These are phyloP conservation scores for Chalcosyrphus nemorum DNA, from an alignment of 2,888 invertebrate genomes.

Conservation along the genomic window DNA sequence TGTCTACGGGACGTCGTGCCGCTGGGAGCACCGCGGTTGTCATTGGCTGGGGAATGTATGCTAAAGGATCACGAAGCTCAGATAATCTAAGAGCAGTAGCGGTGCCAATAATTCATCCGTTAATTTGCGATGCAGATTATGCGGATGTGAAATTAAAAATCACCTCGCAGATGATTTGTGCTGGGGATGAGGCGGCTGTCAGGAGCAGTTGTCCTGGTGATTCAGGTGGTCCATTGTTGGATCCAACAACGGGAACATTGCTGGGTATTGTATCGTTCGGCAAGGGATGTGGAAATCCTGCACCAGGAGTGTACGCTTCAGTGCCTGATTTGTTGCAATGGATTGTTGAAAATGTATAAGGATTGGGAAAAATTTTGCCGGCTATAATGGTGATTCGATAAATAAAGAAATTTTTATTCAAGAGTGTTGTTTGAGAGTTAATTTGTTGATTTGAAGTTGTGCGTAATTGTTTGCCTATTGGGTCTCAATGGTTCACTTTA, in stretches of 20 bases:
- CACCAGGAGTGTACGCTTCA: conserved; percentile 12
- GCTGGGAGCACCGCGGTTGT: too few relatives aligned
- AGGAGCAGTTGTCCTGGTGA: conserved; percentile 25
- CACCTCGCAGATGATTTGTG: conserved; percentile 7
- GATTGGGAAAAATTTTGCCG: not conserved
- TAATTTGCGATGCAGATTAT: not conserved
- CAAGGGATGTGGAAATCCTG: not conserved
- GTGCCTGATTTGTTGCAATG: conserved; percentile 1
- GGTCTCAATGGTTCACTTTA: too few relatives aligned
- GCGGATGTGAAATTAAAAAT: not conserved
- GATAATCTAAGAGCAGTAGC: not conserved
- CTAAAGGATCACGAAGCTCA: not conserved
- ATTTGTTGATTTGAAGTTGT: too few relatives aligned
- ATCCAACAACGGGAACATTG: not conserved
- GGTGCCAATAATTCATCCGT: not conserved
- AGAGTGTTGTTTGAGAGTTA: too few relatives aligned
- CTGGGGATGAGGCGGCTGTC: not conserved
- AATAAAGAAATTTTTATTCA: too few relatives aligned
- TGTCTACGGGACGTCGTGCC: not conserved
- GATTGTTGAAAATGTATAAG: not conserved
- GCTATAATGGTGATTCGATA: too few relatives aligned
- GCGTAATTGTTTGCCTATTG: too few relatives aligned
- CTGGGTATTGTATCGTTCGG: conserved; percentile 39
- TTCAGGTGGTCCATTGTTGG: conserved; percentile 33
- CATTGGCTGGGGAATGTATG: conserved; percentile 21